Conservation (phyloP, 2,797 vertebrate species). For the Pteronotus mesoamericanus region DNA sequence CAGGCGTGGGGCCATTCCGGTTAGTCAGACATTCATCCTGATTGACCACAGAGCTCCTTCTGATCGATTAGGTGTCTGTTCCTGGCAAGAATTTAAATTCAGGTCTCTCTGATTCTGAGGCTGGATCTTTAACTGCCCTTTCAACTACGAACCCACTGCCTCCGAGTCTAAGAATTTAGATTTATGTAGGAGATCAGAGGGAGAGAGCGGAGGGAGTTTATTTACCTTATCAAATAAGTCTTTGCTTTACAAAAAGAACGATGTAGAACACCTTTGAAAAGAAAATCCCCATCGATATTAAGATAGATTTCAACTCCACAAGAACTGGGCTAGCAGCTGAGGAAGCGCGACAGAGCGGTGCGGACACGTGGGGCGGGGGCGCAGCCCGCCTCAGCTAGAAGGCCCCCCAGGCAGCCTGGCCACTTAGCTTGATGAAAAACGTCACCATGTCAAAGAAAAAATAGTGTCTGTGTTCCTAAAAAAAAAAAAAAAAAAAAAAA, state of each 20-base stretch:
- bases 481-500: neutral
- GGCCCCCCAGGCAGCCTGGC: neutral
- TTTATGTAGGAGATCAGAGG: neutral
- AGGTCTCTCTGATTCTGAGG: neutral
- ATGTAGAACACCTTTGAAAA: neutral
- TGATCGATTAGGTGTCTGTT: neutral
- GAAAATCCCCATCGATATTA: neutral
- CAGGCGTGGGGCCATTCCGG: neutral
- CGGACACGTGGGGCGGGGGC: too few species aligned
- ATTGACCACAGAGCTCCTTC: neutral
- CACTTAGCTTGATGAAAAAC: neutral
- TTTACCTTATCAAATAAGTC: neutral
- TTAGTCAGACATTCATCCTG: neutral
- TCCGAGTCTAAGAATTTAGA: neutral
- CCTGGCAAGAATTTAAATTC: neutral
- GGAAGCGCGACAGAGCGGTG: neutral
- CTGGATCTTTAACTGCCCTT: neutral
- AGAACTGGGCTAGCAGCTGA: neutral
- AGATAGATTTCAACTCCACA: neutral
- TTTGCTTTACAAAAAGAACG: neutral
- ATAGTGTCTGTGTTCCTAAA: neutral
- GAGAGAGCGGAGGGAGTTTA: neutral
- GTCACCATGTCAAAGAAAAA: neutral
- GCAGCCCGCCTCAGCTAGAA: neutral
- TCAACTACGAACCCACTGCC: neutral